These are phyloP conservation scores for Microvelia longipes DNA, from an alignment of 1,140 invertebrate species.

Conservation along the genomic window DNA sequence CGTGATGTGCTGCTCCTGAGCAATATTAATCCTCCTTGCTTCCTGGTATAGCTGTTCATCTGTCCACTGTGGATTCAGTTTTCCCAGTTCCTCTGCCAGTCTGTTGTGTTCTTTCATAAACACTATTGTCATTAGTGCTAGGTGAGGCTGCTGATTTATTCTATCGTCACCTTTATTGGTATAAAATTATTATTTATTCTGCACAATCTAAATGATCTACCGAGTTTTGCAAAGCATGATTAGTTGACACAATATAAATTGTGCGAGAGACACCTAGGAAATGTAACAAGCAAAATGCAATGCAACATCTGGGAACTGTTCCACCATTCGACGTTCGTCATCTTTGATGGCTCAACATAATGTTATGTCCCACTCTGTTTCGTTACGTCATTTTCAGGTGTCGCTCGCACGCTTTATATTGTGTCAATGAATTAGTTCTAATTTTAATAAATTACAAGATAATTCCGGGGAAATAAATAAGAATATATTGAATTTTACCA, in stretches of 20 bases:
- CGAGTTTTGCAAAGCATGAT: too few relatives aligned
- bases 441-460: too few relatives aligned
- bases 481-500: background rate
- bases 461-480: too few relatives aligned
- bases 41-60: conserved; percentile 48
- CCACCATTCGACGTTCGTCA: too few relatives aligned
- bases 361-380: too few relatives aligned
- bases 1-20: conserved; percentile 40
- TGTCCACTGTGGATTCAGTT: conserved; percentile 47
- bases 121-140: conserved; percentile 42
- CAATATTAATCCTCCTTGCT: conserved; percentile 42
- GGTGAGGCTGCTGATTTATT: conserved; percentile 42
- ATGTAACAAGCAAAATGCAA: background rate
- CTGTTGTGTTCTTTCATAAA: conserved; percentile 52
- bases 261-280: background rate
- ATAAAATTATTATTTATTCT: background rate
- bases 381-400: too few relatives aligned
- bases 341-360: too few relatives aligned
- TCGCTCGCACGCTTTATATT: too few relatives aligned
- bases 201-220: background rate
- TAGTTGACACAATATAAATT: background rate
- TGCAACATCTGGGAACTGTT: too few relatives aligned
- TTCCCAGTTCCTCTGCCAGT: conserved; percentile 37
- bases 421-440: too few relatives aligned
- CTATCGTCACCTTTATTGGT: conserved; percentile 38